Base-by-base conservation (phyloP, 2,113 vertebrate genomes). In the Mystacornis crossleyi region DNA sequence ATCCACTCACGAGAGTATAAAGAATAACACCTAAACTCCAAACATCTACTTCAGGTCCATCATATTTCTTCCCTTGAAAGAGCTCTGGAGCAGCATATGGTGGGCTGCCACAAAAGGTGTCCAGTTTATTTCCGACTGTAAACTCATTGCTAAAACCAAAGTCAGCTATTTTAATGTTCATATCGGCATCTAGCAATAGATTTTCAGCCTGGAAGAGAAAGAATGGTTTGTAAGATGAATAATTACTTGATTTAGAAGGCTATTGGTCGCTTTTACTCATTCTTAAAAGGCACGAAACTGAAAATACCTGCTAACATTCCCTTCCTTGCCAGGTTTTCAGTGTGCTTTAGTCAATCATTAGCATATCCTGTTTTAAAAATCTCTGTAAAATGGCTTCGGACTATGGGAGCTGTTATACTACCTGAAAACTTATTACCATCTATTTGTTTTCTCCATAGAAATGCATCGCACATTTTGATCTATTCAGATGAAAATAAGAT, bases 91-190 rank as follows among this genome's bases (percentile, higher is more conserved):
- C 99, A 33, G 99, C 99, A 51, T 99, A 99, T 1, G 99, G 99
- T 24, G 99, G 99, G 42, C 99, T 99, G 74, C 99, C 99, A 87
- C 99, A 99, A 97, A 99, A 99, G 13, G 99, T 99, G 92, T 99
- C 99, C 98, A 99, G 98, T 98, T 99, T 99, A 98, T 98, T 99
- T 96, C 99, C 99, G 43, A 99, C 90, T 74, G 99, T 99, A 98
- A 99, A 99, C 98, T 99, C 99, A 80, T 99, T 99, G 93, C 99
- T 99, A 98, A 99, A 99, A 96, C 99, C 99, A 70, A 99, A 99
- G 94, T 99, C 99, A 45, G 99, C 99, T 91, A 99, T 99, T 98
- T 99, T 99, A 96, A 99, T 99, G 98, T 99, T 99, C 99, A 99
- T 99, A 98, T 99, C 99, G 42, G 99, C 99, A 94, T 99, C 99